Conservation (phyloP, 2,888 invertebrate genomes). For the Prosapia bicincta region DNA sequence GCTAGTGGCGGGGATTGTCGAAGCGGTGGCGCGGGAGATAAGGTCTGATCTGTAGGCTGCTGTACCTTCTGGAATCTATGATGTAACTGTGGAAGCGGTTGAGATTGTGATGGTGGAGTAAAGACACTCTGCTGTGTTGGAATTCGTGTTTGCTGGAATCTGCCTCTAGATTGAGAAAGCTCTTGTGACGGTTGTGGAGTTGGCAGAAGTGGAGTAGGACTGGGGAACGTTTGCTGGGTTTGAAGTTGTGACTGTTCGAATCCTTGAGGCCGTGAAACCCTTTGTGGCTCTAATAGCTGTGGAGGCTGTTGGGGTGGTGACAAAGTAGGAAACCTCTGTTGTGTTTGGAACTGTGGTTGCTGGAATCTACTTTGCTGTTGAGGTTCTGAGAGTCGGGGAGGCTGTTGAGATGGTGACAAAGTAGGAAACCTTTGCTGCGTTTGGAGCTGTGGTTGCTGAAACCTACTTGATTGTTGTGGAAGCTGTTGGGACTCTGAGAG, state of each 20-base stretch:
- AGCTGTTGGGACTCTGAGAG: background rate
- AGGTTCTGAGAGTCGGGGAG: background rate
- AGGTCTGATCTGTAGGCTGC: background rate
- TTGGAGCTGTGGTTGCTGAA: background rate
- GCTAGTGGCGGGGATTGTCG: background rate
- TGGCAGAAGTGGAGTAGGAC: background rate
- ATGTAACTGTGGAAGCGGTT: background rate
- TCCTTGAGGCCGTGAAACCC: background rate
- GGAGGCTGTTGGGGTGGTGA: background rate
- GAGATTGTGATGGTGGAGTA: background rate
- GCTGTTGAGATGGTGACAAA: background rate
- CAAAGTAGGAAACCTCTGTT: background rate
- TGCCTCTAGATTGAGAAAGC: background rate
- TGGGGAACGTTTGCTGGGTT: background rate
- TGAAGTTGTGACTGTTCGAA: background rate
- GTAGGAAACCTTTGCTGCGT: background rate
- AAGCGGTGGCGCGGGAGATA: too few species aligned
- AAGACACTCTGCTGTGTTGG: background rate
- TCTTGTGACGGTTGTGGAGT: background rate
- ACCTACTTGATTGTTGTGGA: background rate
- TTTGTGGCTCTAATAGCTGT: background rate
- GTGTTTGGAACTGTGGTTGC: background rate
- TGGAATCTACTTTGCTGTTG: background rate
- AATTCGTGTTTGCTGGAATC: background rate
- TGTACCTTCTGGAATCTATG: background rate